Base-by-base conservation (phyloP, 2,888 invertebrate genomes). In the Drosophila multiciliata region DNA sequence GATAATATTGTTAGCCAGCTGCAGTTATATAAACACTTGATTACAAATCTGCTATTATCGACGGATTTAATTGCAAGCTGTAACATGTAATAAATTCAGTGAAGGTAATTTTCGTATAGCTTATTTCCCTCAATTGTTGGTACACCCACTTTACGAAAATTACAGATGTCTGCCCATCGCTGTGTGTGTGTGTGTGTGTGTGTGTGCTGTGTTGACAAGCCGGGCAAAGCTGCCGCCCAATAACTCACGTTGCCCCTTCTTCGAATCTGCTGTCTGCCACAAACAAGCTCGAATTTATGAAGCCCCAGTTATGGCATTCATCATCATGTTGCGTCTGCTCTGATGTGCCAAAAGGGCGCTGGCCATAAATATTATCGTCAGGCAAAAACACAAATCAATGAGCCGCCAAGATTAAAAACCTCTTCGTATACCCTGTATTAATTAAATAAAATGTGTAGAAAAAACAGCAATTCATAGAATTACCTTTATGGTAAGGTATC, bases 211-310 rank as follows among this genome's bases (percentile, higher is more conserved):
- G 54, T 63, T 55, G 54, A 67, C 53, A 66, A 42, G 49, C 32
- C 29, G 29, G 26, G 11, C 38, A 20, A 40, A 50, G n/a, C 40
- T 26, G 61, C 40, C 23, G 42, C 45, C 26, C 49, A 29, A 33
- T 33, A 38, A 17, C 54, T 42, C 29, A 45, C 23, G 1, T 20
- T 15, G 26, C 40, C 36, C 36, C 40, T 33, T 33, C 64, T 40
- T 26, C 12, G 32, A 9, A 26, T 23, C 11, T 49, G 9, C 26
- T 26, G 26, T 49, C 49, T 29, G 7, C 32, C 52, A 32, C 29
- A 26, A 29, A 70, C 67, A 80, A 73, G 61, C 65, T 60, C 54
- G 55, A 45, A 86, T 80, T 77, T 83, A 83, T 86, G 69, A 77
- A 67, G 57, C 59, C 59, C 50, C 59, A 61, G 57, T 66, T 80